Base-by-base conservation (phyloP, 2,797 vertebrate species). In the Aythya fuligula region DNA sequence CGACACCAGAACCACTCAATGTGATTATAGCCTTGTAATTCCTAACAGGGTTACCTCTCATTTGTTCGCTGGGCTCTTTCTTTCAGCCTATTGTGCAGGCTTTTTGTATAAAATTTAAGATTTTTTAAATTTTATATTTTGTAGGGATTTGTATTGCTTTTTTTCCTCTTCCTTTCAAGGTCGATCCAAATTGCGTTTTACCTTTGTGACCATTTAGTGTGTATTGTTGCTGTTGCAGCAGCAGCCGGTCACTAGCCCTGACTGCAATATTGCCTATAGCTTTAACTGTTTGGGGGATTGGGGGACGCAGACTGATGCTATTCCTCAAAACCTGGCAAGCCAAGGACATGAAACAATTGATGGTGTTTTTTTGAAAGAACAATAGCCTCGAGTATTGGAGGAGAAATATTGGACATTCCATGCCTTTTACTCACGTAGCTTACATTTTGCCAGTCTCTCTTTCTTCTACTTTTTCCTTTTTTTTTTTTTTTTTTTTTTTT, bases 131-230 rank as follows among this genome's bases (percentile, higher is more conserved):
- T 81, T 86, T 81, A 3, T 72, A 3, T 85, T 95, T 86, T 76
- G n/a, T n/a, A 67, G 43, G 47, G 36, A 39, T 91, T 77, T 95
- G 87, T 90, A 8, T 58, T 32, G 27, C 4, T n/a, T 10, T 27
- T 80, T 90, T 60, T 7, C 62, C 60, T 58, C 4, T 85, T 76
- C 57, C 90, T 97, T 98, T 98, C 98, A 99, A 99, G 99, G 99
- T 99, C 98, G 97, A 98, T 98, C 98, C 97, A 98, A 98, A 98
- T 98, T 98, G 98, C 97, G 95, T 98, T 98, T 98, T 98, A 98
- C 98, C 98, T 98, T 97, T 97, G 98, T 97, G 96, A 97, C 97
- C 97, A 51, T 98, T 98, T 97, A 97, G 97, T 95, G 96, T 96
- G 91, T 94, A 93, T 93, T 94, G 96, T 94, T 94, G 89, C 96